Conservation (phyloP, 2,797 vertebrate species). For the Lagodon rhomboides region DNA sequence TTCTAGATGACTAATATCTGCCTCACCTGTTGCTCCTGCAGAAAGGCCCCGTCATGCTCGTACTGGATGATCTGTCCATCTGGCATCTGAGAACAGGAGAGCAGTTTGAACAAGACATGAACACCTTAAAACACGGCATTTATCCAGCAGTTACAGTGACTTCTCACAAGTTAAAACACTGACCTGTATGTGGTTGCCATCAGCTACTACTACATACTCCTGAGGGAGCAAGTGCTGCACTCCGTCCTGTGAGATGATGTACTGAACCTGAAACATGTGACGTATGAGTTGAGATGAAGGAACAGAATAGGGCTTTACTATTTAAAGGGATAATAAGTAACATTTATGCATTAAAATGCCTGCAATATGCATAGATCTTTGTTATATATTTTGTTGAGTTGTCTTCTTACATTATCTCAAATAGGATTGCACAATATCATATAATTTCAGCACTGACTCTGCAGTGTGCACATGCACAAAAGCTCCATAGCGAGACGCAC, state of each 20-base stretch:
- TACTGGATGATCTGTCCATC: constrained; percentile 99
- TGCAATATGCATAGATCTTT: no score
- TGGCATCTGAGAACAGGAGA: constrained; percentile 86
- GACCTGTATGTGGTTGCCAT: constrained; percentile 98
- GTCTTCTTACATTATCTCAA: no score
- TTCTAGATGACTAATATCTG: neutral
- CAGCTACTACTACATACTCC: constrained; percentile 96
- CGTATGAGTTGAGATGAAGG: neutral
- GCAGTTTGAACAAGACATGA: neutral
- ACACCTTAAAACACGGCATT: neutral
- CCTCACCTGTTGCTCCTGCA: constrained; percentile 93
- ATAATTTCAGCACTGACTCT: no score
- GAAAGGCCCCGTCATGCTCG: constrained; percentile 90
- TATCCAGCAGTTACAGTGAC: neutral
- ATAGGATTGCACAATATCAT: no score
- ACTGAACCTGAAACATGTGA: constrained; percentile 90
- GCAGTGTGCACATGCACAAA: no score
- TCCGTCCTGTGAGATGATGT: constrained; percentile 97
- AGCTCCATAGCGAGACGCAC: no score
- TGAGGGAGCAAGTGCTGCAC: constrained; percentile 97
- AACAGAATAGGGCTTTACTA: neutral
- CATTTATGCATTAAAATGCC: no score
- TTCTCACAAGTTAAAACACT: constrained; percentile 26
- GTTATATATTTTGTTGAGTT: no score
- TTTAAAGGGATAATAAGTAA: no score